Percentiles rank a stretch among this genome's conserved stretches.
These are phyloP conservation scores for Antechinus flavipes DNA, from an alignment of 2,113 vertebrate species.

Conservation along the genomic window DNA sequence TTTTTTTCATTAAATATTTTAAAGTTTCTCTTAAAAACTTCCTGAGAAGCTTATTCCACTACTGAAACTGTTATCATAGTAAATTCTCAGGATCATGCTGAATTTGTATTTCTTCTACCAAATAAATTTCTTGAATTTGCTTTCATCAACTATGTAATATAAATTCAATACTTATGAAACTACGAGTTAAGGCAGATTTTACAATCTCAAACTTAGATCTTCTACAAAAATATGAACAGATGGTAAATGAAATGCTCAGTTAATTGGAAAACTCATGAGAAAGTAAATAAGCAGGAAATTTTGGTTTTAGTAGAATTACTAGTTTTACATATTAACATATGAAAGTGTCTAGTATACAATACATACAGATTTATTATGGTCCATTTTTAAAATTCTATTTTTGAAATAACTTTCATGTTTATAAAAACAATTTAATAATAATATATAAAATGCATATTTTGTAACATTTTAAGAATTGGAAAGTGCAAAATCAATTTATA, in stretches of 20 bases:
- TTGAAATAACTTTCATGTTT: background rate
- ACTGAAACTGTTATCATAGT: background rate
- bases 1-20: background rate
- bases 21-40: background rate
- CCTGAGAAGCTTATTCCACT: background rate
- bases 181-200: conserved; percentile 33
- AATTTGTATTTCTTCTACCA: conserved; percentile 3
- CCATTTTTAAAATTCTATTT: background rate
- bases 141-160: conserved; percentile 24
- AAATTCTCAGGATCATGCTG: conserved; percentile 20
- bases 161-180: conserved; percentile 8
- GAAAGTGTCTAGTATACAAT: background rate
- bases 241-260: conserved; percentile 46
- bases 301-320: conserved; percentile 36
- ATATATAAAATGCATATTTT: background rate
- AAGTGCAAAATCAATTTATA: background rate
- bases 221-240: conserved; percentile 43
- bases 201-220: conserved; percentile 27
- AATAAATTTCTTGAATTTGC: background rate
- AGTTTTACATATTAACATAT: background rate
- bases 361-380: background rate
- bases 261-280: conserved; percentile 53
- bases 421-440: background rate
- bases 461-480: background rate
- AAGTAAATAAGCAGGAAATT: conserved; percentile 53